Evolutionary conservation across 1,140 invertebrate genomes (phyloP), one percentile per base, ranked within the genome.

Genomic region (Brachionus angularis): DNA sequence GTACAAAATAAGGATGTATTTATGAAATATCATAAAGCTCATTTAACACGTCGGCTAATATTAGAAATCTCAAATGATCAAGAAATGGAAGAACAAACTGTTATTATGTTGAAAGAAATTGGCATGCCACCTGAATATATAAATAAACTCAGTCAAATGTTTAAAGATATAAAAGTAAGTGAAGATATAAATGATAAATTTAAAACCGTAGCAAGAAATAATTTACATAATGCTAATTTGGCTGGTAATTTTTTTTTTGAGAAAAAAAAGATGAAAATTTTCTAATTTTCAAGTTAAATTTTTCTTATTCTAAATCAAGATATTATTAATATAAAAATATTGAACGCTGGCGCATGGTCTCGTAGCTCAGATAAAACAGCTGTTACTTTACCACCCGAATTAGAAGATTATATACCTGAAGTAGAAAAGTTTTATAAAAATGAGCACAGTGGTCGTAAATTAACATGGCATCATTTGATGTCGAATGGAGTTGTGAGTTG

Each of bases 381-480:
- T 10, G 93, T 99, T 5, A 93, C 93, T 80, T 85, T 98, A 76
- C 95, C 96, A 1, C 85, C 94, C 75, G 94, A 98, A 82, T 83
- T 98, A 74, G 96, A 98, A 83, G 95, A 99, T 79, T 95, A 94
- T 79, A 96, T 98, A 77, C 94, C 94, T 5, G 93, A 98, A 84
- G 90, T 83, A 88, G 84, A 97, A 89, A 82, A 84, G 49, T 85
- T 85, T 74, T 86, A 86, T 76, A 78, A 80, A 73, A 79, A 78
- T 36, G 96, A 97, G 79, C 95, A 98, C 83, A 93, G 89, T 77
- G 95, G 95, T n/a, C 84, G 96, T 49, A 98, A 97, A 82, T 85
- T 99, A 42, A 93, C 96, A 82, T 99, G 96, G 96, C 95, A 98
- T 81, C 94, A 98, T 85, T 93, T 98, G 76, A 98, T 98, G 93